Base-by-base conservation (phyloP, 2,797 vertebrate species). In the Malacoraja senta region DNA sequence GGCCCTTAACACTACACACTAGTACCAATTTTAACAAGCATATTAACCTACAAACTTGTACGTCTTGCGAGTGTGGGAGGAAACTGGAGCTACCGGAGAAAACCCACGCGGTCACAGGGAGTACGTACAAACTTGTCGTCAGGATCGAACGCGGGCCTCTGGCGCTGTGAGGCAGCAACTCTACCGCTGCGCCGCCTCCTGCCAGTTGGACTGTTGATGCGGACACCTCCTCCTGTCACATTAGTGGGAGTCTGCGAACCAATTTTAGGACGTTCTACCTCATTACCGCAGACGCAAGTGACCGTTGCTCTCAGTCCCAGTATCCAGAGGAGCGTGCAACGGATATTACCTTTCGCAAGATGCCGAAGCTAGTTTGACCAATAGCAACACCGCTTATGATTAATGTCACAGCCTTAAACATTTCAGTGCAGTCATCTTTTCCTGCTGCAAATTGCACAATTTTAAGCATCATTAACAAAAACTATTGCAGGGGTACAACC, bases 391-490 rank as follows among this genome's bases (percentile, higher is more conserved):
- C 29, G 61, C 15, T 65, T 8, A 88, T 19, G n/a, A 65, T 35
- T 65, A 88, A 32, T 65, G n/a, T 91, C 71, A 29, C 68, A 53
- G 1, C 68, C 71, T 71, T 3, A 53, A 74, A 74, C 38, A 74
- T 72, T 74, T 74, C 38, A 91, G 35, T 74, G 13, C 10, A 72
- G 26, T 53, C 38, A 91, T 53, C 68, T 53, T 21, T 91, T 17
- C 44, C 38, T 8, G 35, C 24, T n/a, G 88, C 7, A 38, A 90
- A 72, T 38, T 72, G 13, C 35, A 91, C 26, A 71, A 71, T 91
- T 74, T 53, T 44, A 91, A 71, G 63, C 21, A 38, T 38, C 65
- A 91, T 91, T 91, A 44, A 91, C 24, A 38, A 91, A 71, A 91
- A 6, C 15, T 9, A 32, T n/a, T 58, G 2, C 9, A n/a, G n/a